phyloP scores from a whole-genome alignment of 2,797 vertebrate genomes.

The Falco cherrug region DNA sequence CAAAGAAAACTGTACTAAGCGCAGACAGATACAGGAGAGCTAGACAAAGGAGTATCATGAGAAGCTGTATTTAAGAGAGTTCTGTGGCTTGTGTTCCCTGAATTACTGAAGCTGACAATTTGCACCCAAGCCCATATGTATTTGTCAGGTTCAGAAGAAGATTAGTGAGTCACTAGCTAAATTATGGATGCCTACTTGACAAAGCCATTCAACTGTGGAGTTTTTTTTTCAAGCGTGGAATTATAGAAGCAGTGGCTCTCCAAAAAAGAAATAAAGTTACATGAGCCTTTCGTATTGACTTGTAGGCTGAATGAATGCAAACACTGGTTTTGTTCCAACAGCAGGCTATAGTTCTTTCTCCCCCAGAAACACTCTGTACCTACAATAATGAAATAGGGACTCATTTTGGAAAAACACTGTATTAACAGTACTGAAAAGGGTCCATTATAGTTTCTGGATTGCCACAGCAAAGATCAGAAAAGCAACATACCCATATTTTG shows the following conservation, averaged over 20 bases:
- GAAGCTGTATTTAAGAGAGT: background rate
- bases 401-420: background rate
- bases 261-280: background rate
- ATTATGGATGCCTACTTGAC: background rate
- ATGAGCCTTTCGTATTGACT: background rate
- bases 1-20: background rate
- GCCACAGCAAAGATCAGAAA: background rate
- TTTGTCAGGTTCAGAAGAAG: background rate
- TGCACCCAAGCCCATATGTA: background rate
- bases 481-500: slow-evolving; percentile 79
- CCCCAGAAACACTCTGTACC: background rate
- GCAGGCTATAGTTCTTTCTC: background rate
- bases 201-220: background rate
- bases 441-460: background rate
- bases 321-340: background rate
- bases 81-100: background rate
- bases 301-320: background rate
- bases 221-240: background rate
- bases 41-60: background rate
- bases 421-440: background rate
- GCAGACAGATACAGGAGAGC: background rate
- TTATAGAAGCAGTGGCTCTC: background rate
- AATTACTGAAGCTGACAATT: background rate
- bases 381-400: background rate
- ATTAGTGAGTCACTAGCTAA: background rate